phyloP scores from a whole-genome alignment of 2,797 vertebrate genomes.

The Sphenopsis melanotis region DNA sequence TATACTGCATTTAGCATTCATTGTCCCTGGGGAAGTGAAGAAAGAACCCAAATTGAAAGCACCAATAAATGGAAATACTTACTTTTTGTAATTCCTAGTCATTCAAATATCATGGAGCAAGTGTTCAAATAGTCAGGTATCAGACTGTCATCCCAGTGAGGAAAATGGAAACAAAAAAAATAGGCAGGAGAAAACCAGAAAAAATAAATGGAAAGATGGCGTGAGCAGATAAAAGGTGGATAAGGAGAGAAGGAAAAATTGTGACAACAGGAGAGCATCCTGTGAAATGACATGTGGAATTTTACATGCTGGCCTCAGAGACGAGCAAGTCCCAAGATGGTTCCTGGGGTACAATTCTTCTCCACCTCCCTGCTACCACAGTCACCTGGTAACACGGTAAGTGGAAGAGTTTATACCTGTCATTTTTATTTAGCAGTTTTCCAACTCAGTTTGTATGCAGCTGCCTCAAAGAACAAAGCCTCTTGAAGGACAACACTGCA shows the following conservation, averaged over 20 bases:
- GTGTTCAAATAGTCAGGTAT: neutral
- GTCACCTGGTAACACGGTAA: fast-evolving
- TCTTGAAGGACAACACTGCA: neutral
- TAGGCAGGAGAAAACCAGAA: neutral
- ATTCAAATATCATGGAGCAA: neutral
- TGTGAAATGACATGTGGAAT: neutral
- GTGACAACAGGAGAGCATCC: neutral
- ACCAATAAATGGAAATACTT: neutral
- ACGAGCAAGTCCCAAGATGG: fast-evolving
- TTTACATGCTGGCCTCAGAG: neutral
- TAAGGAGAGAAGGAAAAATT: neutral
- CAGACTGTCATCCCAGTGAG: neutral
- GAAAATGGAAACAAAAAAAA: neutral
- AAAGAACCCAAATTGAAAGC: neutral
- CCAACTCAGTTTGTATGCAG: neutral
- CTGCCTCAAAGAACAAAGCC: neutral
- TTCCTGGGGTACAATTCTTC: neutral
- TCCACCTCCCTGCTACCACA: neutral
- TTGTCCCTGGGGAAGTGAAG: neutral
- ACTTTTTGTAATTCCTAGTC: neutral
- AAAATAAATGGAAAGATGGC: neutral
- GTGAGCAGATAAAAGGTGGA: neutral
- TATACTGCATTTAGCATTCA: neutral
- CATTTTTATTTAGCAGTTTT: neutral
- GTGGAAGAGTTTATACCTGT: fast-evolving